These are phyloP conservation scores for Maccullochella peelii DNA, from an alignment of 2,113 vertebrate genomes.

Conservation along the genomic window DNA sequence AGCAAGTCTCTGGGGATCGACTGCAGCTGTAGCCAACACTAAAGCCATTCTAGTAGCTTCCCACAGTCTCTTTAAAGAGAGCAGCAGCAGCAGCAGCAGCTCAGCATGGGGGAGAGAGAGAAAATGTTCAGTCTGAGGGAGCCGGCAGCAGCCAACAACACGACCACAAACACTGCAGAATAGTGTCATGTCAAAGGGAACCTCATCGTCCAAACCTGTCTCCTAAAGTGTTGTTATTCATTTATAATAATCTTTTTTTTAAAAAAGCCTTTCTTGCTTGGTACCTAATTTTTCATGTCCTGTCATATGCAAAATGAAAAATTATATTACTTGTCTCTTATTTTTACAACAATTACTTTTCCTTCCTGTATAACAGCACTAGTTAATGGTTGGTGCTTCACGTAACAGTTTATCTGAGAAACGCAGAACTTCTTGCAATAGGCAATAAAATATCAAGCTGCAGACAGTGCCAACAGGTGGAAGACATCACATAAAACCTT, in stretches of 20 bases:
- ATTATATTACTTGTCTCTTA: not conserved
- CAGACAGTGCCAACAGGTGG: not conserved
- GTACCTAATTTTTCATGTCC: not conserved
- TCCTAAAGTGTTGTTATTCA: not conserved
- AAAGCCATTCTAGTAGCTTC: conserved; percentile 31
- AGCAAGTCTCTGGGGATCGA: not conserved
- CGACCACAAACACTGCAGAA: conserved; percentile 18
- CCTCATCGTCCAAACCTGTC: not conserved
- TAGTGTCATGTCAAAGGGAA: not conserved
- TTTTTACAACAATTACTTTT: not conserved
- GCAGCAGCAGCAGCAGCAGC: conserved; percentile 32
- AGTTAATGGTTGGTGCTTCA: not conserved
- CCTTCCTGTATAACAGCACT: not conserved
- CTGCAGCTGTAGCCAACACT: conserved; percentile 45
- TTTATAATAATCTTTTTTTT: not conserved
- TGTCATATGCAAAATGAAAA: not conserved
- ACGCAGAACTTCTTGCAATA: not conserved
- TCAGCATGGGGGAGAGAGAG: conserved; percentile 19
- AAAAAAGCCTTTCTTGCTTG: not conserved
- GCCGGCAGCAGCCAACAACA: conserved; percentile 10
- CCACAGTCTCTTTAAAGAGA: conserved; percentile 30
- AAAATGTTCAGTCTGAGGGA: conserved; percentile 29
- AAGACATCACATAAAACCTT: not conserved
- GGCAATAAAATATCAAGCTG: not conserved
- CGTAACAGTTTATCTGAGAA: not conserved